These are phyloP conservation scores for Papilio dardanus DNA, from an alignment of 1,140 invertebrate genomes.

Conservation along the genomic window DNA sequence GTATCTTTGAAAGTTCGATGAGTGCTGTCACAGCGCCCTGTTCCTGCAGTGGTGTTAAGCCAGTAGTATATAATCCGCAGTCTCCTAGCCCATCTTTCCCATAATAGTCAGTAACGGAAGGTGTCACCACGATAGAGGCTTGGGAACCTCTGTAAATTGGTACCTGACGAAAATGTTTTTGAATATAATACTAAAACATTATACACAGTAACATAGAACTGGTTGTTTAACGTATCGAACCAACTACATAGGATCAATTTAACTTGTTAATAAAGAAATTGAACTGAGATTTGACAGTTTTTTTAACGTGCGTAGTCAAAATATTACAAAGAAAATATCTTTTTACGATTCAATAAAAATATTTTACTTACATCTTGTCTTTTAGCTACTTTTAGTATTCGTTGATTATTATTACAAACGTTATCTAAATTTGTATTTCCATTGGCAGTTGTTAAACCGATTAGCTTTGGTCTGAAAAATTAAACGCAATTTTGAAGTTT, in stretches of 20 bases:
- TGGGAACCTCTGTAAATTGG: constrained; percentile 67
- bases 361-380: not conserved
- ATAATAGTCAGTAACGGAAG: constrained; percentile 49
- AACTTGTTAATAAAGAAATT: no score
- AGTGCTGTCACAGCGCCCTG: constrained; percentile 56
- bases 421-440: constrained; percentile 71
- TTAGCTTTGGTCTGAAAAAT: constrained; percentile 62
- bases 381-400: constrained; percentile 52
- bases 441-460: constrained; percentile 66
- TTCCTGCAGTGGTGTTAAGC: constrained; percentile 52
- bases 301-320: no score
- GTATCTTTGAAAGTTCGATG: constrained; percentile 60
- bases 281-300: no score
- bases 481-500: not conserved
- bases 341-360: no score
- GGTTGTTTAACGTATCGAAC: no score
- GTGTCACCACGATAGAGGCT: constrained; percentile 55
- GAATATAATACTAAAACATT: no score
- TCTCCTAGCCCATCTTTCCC: constrained; percentile 69
- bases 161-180: constrained; percentile 48
- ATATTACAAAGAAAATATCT: no score
- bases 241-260: no score
- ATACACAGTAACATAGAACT: no score
- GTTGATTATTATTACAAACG: constrained; percentile 66
- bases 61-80: constrained; percentile 44